phyloP scores from a whole-genome alignment of 2,888 invertebrate species.

The Tromatobia lineatoria region DNA sequence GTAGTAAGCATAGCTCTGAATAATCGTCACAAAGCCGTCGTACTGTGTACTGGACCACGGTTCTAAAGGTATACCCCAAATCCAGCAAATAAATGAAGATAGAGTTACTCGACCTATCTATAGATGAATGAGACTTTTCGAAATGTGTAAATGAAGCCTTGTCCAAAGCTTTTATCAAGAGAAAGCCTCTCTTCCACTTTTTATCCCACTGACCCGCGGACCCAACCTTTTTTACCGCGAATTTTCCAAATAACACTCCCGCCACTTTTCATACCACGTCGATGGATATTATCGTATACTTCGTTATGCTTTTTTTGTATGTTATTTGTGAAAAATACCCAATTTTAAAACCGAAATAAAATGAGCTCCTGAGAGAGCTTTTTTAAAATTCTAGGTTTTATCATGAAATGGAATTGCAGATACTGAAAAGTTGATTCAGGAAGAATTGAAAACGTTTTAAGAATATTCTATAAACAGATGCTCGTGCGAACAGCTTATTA shows the following conservation, averaged over 20 bases:
- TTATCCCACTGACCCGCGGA: not conserved
- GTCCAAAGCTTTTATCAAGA: not conserved
- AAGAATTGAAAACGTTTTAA: slow-evolving; percentile 19
- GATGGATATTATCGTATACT: not conserved
- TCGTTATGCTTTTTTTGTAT: not conserved
- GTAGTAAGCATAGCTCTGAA: not conserved
- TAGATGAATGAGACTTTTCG: slow-evolving; percentile 3
- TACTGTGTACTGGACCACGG: not conserved
- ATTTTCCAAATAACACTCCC: not conserved
- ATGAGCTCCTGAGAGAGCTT: not conserved
- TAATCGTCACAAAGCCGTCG: not conserved
- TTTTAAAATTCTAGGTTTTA: not conserved
- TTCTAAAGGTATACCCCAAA: not conserved
- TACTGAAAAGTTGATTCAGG: not conserved
- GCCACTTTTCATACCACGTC: slow-evolving; percentile 2
- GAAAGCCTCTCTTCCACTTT: slow-evolving; percentile 2
- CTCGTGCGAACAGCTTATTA: slow-evolving; percentile 6
- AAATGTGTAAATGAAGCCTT: slow-evolving; percentile 6
- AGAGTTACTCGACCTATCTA: not conserved
- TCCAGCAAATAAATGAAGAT: not conserved
- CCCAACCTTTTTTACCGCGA: not conserved
- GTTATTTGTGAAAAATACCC: not conserved
- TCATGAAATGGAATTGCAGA: not conserved
- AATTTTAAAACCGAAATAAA: not conserved
- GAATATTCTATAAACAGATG: slow-evolving; percentile 42